Base-by-base conservation (phyloP, 2,113 vertebrate genomes). In the Rhabdomys dilectus region DNA sequence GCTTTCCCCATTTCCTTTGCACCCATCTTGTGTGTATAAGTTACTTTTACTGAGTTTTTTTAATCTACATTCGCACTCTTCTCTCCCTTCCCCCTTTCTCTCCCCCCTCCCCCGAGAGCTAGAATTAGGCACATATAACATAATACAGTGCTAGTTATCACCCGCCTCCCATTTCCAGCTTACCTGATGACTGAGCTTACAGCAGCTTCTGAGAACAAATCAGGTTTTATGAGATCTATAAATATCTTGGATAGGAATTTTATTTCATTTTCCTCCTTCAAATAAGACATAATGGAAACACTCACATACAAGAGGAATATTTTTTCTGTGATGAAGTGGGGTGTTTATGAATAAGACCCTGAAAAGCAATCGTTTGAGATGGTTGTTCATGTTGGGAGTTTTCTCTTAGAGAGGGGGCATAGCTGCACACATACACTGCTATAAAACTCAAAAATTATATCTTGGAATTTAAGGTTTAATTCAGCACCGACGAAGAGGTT, bases 251-350 rank as follows among this genome's bases (percentile, higher is more conserved):
- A 97, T 97, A 97, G 97, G 96, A 97, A 96, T 98, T 98, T 98
- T 98, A 98, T 98, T 98, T 98, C 88, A 93, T 98, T 97, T 97
- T 72, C 95, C 95, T 86, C 48, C 95, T 98, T 98, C 98, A 95
- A 97, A 97, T 98, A 98, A 98, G 98, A 98, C 97, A 98, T 98
- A 98, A 98, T 98, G 97, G 97, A 98, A 97, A 94, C 92, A 95
- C 93, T 98, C 97, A 95, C 95, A 80, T 91, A 97, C 91, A 21
- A 93, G 97, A 98, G 97, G 97, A 97, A 97, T 98, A 98, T 97
- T 98, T 96, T 98, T 98, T 98, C 97, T 85, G 81, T 98, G 97
- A 98, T 98, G 97, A 97, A 98, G 96, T 98, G 91, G 97, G 96
- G 95, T 94, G 78, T 91, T 98, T 97, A 96, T 95, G 95, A 98